Conservation (phyloP, 2,797 vertebrate genomes). For the Rhincodon typus region DNA sequence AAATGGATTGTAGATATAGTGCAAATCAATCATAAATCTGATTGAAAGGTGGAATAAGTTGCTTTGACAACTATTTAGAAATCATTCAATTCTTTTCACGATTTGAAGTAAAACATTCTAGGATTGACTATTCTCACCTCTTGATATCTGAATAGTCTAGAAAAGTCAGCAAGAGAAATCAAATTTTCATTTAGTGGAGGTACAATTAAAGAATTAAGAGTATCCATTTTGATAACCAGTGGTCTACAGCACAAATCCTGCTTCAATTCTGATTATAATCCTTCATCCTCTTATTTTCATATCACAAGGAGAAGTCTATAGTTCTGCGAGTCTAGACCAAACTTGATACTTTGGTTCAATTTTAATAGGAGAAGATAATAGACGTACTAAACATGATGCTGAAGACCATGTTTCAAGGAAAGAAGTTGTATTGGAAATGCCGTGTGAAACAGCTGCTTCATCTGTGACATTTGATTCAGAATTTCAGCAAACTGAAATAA, state of each 20-base stretch:
- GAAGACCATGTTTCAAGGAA: slow-evolving; percentile 16
- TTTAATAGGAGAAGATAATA: slow-evolving; percentile 11
- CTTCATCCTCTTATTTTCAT: background rate
- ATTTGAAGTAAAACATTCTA: background rate
- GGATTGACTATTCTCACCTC: background rate
- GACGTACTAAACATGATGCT: background rate
- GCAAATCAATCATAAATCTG: background rate
- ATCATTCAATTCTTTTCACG: background rate
- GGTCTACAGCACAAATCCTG: background rate
- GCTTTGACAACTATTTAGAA: background rate
- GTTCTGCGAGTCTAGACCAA: background rate
- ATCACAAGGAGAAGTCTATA: background rate
- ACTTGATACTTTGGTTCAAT: slow-evolving; percentile 16
- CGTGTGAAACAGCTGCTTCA: background rate
- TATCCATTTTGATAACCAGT: background rate
- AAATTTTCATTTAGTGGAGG: background rate
- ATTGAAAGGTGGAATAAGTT: background rate
- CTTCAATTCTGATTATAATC: background rate
- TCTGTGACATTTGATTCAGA: background rate
- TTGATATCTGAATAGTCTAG: background rate
- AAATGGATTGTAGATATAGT: background rate
- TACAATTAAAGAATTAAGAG: background rate
- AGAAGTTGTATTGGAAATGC: background rate
- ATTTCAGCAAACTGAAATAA: background rate
- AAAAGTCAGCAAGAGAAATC: background rate